phyloP scores from a whole-genome alignment of 2,888 invertebrate species.

The Thumatha senex region DNA sequence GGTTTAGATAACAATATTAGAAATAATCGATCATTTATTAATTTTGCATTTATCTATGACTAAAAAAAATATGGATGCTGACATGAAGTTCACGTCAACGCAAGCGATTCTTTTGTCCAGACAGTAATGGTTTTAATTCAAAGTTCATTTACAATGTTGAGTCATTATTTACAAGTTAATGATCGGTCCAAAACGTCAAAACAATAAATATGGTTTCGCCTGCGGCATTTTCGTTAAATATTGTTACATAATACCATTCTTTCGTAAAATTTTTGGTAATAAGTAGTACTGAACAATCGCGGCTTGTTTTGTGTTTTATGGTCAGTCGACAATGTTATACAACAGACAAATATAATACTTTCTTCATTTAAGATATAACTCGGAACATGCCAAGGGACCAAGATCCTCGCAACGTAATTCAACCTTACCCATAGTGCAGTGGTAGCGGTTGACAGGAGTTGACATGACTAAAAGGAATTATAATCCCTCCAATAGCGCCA shows the following conservation, averaged over 20 bases:
- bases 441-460: no score
- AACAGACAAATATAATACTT: slow-evolving; percentile 6
- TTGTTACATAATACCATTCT: slow-evolving; percentile 30
- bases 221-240: slow-evolving; percentile 10
- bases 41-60: no score
- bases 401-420: no score
- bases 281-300: slow-evolving; percentile 14
- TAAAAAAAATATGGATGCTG: no score
- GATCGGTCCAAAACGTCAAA: slow-evolving; percentile 38
- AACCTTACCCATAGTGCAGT: no score
- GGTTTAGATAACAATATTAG: no score
- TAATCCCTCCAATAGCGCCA: no score
- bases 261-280: slow-evolving; percentile 23
- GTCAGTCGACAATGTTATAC: slow-evolving; percentile 14
- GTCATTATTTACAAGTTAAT: slow-evolving; percentile 41
- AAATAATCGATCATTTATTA: no score
- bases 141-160: slow-evolving; percentile 24
- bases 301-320: slow-evolving; percentile 6
- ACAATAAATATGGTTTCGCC: slow-evolving; percentile 23
- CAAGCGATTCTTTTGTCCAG: slow-evolving; percentile 18
- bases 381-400: no score
- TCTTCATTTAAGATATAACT: no score
- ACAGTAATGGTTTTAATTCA: slow-evolving; percentile 17
- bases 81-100: slow-evolving; percentile 24
- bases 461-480: neutral